Evolutionary conservation across 1,140 invertebrate species (phyloP).

Genomic region (Dendroctonus ponderosae): DNA sequence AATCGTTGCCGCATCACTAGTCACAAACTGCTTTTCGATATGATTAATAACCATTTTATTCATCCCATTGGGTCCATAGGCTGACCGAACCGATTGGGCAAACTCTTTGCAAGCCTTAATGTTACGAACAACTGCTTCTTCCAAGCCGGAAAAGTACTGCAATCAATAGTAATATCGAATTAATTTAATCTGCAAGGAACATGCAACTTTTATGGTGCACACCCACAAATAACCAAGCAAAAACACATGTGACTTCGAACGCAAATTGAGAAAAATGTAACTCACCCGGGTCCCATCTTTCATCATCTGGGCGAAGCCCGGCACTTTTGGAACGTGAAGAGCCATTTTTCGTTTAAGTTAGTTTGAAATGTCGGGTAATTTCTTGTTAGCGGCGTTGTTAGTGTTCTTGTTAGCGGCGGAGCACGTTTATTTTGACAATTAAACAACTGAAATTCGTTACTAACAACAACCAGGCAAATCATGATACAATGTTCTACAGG

Average conservation of each 20-base stretch:
- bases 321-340: no score
- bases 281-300: no score
- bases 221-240: conserved; percentile 15
- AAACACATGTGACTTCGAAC: conserved; percentile 43
- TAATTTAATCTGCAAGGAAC: neutral
- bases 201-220: neutral
- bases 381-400: no score
- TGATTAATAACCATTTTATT: conserved; percentile 99
- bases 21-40: conserved; percentile 97
- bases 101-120: conserved; percentile 96
- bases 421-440: no score
- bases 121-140: conserved; percentile 96
- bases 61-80: conserved; percentile 98
- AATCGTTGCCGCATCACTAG: conserved; percentile 98
- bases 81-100: conserved; percentile 85
- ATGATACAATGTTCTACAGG: no score
- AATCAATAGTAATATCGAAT: conserved; percentile 40
- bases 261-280: conserved; percentile 31
- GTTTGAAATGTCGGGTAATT: no score
- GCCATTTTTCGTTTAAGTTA: no score
- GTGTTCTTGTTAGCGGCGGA: no score
- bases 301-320: no score
- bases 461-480: no score
- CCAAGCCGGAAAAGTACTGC: conserved; percentile 92
- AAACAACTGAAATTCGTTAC: no score